A percentile compares a stretch with the other conserved stretches of the same genome.
phyloP scores from a whole-genome alignment of 2,888 invertebrate genomes.

The Perizoma flavofasciatum region DNA sequence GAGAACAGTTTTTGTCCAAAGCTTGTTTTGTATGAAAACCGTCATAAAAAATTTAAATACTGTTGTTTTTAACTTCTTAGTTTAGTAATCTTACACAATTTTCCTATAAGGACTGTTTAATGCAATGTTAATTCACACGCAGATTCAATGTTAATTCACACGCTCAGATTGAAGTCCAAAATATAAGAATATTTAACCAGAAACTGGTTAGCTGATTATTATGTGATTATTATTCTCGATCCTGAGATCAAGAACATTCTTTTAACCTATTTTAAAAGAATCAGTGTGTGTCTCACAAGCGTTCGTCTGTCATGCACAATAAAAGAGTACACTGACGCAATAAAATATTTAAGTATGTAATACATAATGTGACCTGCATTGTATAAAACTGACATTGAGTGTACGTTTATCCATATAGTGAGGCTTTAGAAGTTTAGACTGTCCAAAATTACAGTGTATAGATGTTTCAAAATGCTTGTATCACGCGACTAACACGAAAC shows the following conservation, averaged over 20 bases:
- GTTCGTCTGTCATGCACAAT: slow-evolving; percentile 2
- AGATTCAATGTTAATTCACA: neutral
- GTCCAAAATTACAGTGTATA: too few relatives aligned
- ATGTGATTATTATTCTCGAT: too few relatives aligned
- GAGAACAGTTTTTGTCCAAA: neutral
- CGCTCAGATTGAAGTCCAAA: too few relatives aligned
- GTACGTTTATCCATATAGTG: neutral
- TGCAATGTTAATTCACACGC: neutral
- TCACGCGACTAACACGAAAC: neutral
- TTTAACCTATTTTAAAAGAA: too few relatives aligned
- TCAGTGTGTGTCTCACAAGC: too few relatives aligned
- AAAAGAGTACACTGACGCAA: too few relatives aligned
- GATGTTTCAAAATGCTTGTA: neutral
- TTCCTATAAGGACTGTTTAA: neutral
- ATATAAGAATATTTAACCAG: too few relatives aligned
- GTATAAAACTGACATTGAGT: slow-evolving; percentile 3
- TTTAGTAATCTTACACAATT: neutral
- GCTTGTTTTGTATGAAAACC: neutral
- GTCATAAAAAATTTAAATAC: too few relatives aligned
- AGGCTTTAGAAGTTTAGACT: too few relatives aligned
- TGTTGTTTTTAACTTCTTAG: neutral
- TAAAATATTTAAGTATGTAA: slow-evolving; percentile 14
- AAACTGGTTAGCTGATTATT: too few relatives aligned
- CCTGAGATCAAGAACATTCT: too few relatives aligned
- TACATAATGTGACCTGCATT: slow-evolving; percentile 15